Evolutionary conservation across 2,113 vertebrate genomes (phyloP).

Genomic region (Dinomys branickii): DNA sequence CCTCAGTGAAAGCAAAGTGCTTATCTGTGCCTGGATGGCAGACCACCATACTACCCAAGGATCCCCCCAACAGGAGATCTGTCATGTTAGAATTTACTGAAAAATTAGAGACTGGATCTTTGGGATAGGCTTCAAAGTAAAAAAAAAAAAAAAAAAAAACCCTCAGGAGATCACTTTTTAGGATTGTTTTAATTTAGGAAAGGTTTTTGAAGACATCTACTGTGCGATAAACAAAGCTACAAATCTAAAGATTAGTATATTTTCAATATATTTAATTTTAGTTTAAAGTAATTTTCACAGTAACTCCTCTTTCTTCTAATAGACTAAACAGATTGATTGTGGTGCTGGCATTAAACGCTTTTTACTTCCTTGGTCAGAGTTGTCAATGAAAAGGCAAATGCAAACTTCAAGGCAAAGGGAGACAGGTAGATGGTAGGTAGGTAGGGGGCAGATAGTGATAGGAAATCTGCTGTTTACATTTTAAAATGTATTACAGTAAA

Average conservation of each 20-base stretch:
- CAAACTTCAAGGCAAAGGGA: not conserved
- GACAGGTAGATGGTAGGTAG: not conserved
- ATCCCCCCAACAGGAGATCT: not conserved
- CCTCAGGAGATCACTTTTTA: not conserved
- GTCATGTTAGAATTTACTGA: not conserved
- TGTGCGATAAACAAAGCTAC: not conserved
- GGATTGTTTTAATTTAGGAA: not conserved
- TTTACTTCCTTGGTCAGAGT: not conserved
- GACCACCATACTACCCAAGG: not conserved
- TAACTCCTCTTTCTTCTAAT: conserved; percentile 24
- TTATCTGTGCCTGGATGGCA: not conserved
- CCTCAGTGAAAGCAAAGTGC: not conserved
- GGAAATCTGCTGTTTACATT: not conserved
- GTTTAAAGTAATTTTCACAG: not conserved
- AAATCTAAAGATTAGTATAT: not conserved
- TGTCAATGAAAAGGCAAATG: not conserved
- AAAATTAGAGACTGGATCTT: not conserved
- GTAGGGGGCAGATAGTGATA: not conserved
- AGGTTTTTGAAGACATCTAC: not conserved
- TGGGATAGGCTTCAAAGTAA: not conserved
- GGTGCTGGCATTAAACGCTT: not conserved
- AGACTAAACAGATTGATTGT: not conserved
- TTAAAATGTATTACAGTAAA: not conserved
- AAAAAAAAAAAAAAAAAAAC: too few relatives aligned
- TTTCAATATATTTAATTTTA: not conserved